These are phyloP conservation scores for Xylocopa sonorina DNA, from an alignment of 1,140 invertebrate genomes.

Conservation along the genomic window DNA sequence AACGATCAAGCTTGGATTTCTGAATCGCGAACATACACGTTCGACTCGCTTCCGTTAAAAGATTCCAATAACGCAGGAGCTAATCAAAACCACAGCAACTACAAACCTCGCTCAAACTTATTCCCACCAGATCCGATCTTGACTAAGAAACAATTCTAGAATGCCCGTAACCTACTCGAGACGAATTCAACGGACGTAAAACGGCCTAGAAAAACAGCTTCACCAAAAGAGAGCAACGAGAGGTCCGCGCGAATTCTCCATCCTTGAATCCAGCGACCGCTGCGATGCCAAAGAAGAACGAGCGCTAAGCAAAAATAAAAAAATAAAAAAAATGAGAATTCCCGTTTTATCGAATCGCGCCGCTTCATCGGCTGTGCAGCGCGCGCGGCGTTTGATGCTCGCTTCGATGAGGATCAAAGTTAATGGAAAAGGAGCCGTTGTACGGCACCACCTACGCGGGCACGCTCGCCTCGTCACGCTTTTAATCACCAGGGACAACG, in stretches of 20 bases:
- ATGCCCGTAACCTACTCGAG: neutral
- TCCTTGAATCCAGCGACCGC: neutral
- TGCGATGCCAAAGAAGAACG: neutral
- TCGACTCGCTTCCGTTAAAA: too few species aligned
- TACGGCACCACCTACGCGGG: slow-evolving; percentile 7
- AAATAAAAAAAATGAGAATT: slow-evolving; percentile 19
- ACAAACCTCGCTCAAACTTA: too few species aligned
- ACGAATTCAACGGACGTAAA: neutral
- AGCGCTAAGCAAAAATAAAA: neutral
- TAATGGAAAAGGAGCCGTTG: slow-evolving; percentile 53
- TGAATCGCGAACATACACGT: too few species aligned
- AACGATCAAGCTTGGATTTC: too few species aligned
- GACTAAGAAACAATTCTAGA: too few species aligned
- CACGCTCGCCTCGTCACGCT: slow-evolving; percentile 28
- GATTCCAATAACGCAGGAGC: too few species aligned
- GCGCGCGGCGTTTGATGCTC: slow-evolving; percentile 51
- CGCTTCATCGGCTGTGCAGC: slow-evolving; percentile 45
- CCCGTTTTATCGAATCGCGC: slow-evolving; percentile 35
- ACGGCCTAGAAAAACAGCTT: neutral
- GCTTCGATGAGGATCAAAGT: slow-evolving; percentile 62
- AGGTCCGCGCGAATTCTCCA: too few species aligned
- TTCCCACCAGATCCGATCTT: too few species aligned
- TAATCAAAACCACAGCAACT: too few species aligned
- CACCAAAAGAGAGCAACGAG: too few species aligned
- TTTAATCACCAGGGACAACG: slow-evolving; percentile 63